Percentiles rank a stretch among this genome's conserved stretches.
Evolutionary conservation across 2,888 invertebrate genomes (phyloP).

Genomic region (Adela reaumurella): DNA sequence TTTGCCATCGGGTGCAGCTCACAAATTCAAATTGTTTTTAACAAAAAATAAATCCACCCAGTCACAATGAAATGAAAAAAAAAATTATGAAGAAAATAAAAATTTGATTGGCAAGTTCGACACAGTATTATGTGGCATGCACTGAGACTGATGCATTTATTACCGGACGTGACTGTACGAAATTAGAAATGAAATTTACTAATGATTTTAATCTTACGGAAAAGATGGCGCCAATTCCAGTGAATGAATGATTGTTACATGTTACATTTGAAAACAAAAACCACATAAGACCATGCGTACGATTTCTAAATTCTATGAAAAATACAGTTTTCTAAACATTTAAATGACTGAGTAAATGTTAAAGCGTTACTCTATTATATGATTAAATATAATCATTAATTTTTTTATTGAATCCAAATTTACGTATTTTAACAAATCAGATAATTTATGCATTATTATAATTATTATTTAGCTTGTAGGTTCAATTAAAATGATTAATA

Average conservation of each 20-base stretch:
- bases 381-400: too few relatives aligned
- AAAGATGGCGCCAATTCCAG: not conserved
- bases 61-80: not conserved
- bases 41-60: not conserved
- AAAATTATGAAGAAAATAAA: not conserved
- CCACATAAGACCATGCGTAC: not conserved
- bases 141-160: slow-evolving; percentile 6
- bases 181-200: not conserved
- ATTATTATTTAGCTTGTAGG: too few relatives aligned
- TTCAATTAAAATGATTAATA: too few relatives aligned
- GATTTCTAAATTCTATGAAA: not conserved
- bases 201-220: not conserved
- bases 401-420: too few relatives aligned
- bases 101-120: not conserved
- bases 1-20: not conserved
- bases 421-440: too few relatives aligned
- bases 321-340: not conserved
- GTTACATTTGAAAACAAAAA: not conserved
- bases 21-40: not conserved
- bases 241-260: not conserved
- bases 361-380: not conserved
- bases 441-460: too few relatives aligned
- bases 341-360: not conserved
- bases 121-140: slow-evolving; percentile 52
- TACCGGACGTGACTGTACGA: too few relatives aligned